Conservation (phyloP, 2,888 invertebrate genomes). For the Chymomyza fuscimana region DNA sequence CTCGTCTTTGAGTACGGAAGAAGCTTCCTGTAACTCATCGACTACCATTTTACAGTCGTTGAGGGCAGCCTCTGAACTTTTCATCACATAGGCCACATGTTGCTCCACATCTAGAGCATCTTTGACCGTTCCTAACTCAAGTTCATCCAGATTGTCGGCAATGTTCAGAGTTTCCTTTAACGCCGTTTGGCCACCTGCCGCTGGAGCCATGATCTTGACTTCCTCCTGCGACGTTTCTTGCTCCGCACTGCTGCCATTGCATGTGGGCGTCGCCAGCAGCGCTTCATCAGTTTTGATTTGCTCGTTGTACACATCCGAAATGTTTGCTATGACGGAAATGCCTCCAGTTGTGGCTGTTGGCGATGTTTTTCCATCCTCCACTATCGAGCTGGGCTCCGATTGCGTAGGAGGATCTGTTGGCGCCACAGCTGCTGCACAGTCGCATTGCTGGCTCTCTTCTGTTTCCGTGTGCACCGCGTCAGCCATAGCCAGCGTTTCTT, state of each 20-base stretch:
- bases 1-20: conserved; percentile 81
- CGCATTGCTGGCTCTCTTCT: conserved; percentile 10
- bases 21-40: conserved; percentile 74
- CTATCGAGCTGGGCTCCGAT: conserved; percentile 28
- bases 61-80: conserved; percentile 81
- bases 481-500: conserved; percentile 40
- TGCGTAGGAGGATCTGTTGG: conserved; percentile 27
- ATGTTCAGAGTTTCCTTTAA: conserved; percentile 80
- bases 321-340: conserved; percentile 76
- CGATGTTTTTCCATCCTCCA: conserved; percentile 26
- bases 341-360: conserved; percentile 51
- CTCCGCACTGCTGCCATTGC: conserved; percentile 58
- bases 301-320: conserved; percentile 80
- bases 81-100: conserved; percentile 81
- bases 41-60: conserved; percentile 79
- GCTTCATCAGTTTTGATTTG: conserved; percentile 78
- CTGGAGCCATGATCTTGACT: conserved; percentile 27
- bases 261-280: conserved; percentile 47
- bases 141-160: conserved; percentile 72
- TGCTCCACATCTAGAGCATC: conserved; percentile 79
- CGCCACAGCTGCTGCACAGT: conserved; percentile 18
- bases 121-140: conserved; percentile 68
- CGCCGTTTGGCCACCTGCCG: conserved; percentile 67
- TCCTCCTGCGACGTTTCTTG: conserved; percentile 17
- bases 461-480: background rate